Base-by-base conservation (phyloP, 2,888 invertebrate genomes). In the Spodoptera exigua region DNA sequence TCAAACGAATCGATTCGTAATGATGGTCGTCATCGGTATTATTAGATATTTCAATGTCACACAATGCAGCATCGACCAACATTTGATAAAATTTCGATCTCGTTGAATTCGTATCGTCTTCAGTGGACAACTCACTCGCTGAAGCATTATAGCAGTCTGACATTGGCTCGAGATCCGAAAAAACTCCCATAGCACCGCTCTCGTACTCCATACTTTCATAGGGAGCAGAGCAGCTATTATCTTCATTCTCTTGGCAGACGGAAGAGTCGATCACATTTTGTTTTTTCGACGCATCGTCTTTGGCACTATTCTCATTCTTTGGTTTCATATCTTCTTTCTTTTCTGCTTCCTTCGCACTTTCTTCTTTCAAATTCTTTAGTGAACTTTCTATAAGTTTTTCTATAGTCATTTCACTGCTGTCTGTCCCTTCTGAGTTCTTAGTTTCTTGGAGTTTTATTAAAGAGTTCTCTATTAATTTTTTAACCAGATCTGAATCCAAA, bases 161-260 rank as follows among this genome's bases (percentile, higher is more conserved):
- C 86, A 95, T 95, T 68, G 93, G 94, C 84, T 94, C 94, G 66
- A 88, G 88, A 84, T 94, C 94, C 79, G 94, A 94, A 86, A 94
- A 94, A 85, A 91, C 87, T 83, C 94, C 94, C 79, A 90, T 88
- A 78, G 89, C 85, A 86, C 94, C 95, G 87, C 95, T 95, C 84
- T 95, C 95, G 69, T 96, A 96, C 91, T 96, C 96, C 93, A 96
- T 96, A 87, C 96, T 94, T 91, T 96, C 96, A 89, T 96, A 96
- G 89, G 96, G 96, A 86, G 96, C 96, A 80, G 96, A 96, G 91
- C 95, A 95, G 91, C 95, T 93, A 84, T 95, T 95, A 69, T 95
- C 87, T 89, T 95, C 89, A 74, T 87, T 90, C 68, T 92, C 91
- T 81, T 80, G 81, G 76, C 80, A 82, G 71, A 79, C 78, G 51